Evolutionary conservation across 2,888 invertebrate species (phyloP).

Genomic region (Conops quadrifasciatus): DNA sequence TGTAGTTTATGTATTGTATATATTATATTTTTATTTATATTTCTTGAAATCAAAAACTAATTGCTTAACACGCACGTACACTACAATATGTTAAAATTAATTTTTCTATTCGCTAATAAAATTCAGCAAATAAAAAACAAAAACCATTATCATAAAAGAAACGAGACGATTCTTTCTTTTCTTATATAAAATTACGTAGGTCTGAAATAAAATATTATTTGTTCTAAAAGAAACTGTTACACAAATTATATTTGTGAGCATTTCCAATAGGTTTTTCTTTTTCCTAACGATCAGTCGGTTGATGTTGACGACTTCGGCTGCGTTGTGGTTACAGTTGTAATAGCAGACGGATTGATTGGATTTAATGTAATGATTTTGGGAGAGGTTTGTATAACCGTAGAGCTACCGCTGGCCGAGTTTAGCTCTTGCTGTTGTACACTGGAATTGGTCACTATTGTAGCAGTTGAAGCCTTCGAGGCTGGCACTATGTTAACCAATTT

Average conservation of each 20-base stretch:
- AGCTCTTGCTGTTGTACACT: conserved; percentile 20
- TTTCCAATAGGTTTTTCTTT: conserved; percentile 21
- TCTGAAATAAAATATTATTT: neutral
- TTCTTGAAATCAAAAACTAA: conserved; percentile 11
- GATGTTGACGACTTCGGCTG: conserved; percentile 13
- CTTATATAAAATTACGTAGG: neutral
- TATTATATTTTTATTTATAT: no score
- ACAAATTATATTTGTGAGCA: conserved; percentile 34
- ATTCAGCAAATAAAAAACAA: neutral
- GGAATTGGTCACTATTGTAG: conserved; percentile 13
- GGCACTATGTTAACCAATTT: conserved; percentile 54
- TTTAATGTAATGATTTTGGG: conserved; percentile 50
- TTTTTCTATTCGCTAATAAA: neutral
- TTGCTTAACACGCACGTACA: neutral
- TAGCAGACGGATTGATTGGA: conserved; percentile 45
- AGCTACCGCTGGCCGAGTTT: neutral
- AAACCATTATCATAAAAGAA: neutral
- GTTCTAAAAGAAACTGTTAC: neutral
- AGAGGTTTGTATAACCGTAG: conserved; percentile 45
- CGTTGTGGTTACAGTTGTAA: neutral
- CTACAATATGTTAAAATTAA: conserved; percentile 10
- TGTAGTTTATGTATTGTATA: no score
- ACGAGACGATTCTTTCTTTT: neutral
- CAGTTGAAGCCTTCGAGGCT: conserved; percentile 42
- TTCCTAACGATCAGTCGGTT: conserved; percentile 24